Evolutionary conservation across 1,140 invertebrate species (phyloP).

Genomic region (Drosophila azteca): DNA sequence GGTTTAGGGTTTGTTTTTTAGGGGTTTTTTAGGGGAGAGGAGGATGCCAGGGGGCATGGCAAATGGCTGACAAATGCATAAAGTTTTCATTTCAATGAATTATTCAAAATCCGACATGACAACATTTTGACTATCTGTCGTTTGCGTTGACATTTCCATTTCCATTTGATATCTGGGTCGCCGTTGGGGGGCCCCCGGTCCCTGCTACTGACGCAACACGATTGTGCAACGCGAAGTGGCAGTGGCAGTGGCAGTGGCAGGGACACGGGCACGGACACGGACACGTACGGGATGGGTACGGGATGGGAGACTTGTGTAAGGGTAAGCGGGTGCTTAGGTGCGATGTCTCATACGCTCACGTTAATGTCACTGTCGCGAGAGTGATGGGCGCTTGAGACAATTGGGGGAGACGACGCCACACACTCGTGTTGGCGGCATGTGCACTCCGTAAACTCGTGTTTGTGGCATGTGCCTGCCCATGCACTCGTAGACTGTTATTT

Average conservation of each 20-base stretch:
- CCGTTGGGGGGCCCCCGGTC: too few relatives aligned
- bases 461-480: too few relatives aligned
- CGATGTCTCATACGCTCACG: conserved; percentile 34
- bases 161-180: conserved; percentile 71
- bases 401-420: conserved; percentile 4
- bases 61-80: conserved; percentile 79
- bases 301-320: conserved; percentile 3
- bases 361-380: conserved; percentile 25
- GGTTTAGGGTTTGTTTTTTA: too few relatives aligned
- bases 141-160: conserved; percentile 71
- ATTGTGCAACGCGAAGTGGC: conserved; percentile 17
- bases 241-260: too few relatives aligned
- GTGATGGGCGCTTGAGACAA: conserved; percentile 38
- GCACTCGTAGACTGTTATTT: too few relatives aligned
- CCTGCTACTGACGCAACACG: not conserved
- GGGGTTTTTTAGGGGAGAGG: not conserved
- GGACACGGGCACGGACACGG: too few relatives aligned
- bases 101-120: conserved; percentile 78
- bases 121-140: conserved; percentile 72
- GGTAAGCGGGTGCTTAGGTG: conserved; percentile 28
- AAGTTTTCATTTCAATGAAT: conserved; percentile 77
- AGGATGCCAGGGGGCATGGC: conserved; percentile 15
- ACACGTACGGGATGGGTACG: too few relatives aligned
- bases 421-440: not conserved
- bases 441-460: too few relatives aligned